These are phyloP conservation scores for Brevimyrus niger DNA, from an alignment of 2,113 vertebrate genomes.

Conservation along the genomic window DNA sequence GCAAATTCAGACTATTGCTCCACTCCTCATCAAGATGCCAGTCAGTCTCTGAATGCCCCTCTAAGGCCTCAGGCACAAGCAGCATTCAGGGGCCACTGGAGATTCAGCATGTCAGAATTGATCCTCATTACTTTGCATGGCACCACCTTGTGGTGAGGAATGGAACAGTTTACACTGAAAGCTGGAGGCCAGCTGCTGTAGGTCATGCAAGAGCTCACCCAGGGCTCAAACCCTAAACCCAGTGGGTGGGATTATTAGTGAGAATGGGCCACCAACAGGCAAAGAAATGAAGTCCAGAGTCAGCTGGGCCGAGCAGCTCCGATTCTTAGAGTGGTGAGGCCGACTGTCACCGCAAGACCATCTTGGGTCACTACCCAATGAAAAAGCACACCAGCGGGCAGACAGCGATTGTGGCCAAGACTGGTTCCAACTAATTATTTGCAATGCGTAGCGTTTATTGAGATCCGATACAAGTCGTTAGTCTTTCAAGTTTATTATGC, in stretches of 20 bases:
- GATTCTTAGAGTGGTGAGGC: background rate
- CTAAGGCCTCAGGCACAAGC: background rate
- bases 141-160: background rate
- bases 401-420: background rate
- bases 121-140: background rate
- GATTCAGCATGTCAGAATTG: background rate
- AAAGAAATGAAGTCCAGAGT: background rate
- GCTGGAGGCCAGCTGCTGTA: background rate
- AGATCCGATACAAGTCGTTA: slow-evolving; percentile 35
- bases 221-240: background rate
- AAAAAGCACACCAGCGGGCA: background rate
- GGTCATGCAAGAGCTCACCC: background rate
- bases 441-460: slow-evolving; percentile 36
- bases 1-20: background rate
- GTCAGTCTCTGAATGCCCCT: background rate
- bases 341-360: background rate
- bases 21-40: background rate
- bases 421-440: slow-evolving; percentile 38
- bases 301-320: background rate
- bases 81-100: background rate
- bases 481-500: slow-evolving; percentile 32
- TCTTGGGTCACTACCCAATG: background rate
- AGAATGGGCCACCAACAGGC: background rate
- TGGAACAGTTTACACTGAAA: background rate
- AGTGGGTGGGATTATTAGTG: background rate